A percentile compares a stretch with the other conserved stretches of the same genome.
These are phyloP conservation scores for Chironomus striatipennis DNA, from an alignment of 1,140 invertebrate genomes.

Conservation along the genomic window DNA sequence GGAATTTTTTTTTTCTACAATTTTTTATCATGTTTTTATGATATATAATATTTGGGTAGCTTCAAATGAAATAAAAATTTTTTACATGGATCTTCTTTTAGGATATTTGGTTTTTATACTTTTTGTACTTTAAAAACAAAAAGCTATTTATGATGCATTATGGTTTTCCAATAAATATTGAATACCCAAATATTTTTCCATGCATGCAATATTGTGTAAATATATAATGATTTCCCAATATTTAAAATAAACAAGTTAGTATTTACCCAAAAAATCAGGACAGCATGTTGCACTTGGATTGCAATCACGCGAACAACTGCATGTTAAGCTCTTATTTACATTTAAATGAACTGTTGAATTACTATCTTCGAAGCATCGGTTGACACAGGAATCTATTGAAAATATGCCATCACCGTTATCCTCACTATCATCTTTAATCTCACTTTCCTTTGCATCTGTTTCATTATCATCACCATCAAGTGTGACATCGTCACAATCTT, in stretches of 20 bases:
- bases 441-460: neutral
- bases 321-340: conserved; percentile 17
- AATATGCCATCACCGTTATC: conserved; percentile 24
- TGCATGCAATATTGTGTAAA: neutral
- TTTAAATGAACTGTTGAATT: neutral
- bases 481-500: neutral
- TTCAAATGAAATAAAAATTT: no score
- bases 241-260: conserved; percentile 9
- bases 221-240: neutral
- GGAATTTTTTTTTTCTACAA: no score
- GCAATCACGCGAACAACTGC: conserved; percentile 31
- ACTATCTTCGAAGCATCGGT: conserved; percentile 29
- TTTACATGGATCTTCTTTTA: no score
- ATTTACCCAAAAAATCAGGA: conserved; percentile 30
- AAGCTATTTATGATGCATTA: no score
- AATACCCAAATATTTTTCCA: neutral
- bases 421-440: neutral
- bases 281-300: conserved; percentile 29
- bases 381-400: conserved; percentile 31
- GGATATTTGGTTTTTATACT: no score
- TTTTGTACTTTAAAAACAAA: no score
- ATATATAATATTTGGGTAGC: no score
- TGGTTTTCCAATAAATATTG: no score
- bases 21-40: no score
- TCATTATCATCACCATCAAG: neutral